Conservation (phyloP, 2,113 vertebrate species). For the Protobothrops mucrosquamatus region DNA sequence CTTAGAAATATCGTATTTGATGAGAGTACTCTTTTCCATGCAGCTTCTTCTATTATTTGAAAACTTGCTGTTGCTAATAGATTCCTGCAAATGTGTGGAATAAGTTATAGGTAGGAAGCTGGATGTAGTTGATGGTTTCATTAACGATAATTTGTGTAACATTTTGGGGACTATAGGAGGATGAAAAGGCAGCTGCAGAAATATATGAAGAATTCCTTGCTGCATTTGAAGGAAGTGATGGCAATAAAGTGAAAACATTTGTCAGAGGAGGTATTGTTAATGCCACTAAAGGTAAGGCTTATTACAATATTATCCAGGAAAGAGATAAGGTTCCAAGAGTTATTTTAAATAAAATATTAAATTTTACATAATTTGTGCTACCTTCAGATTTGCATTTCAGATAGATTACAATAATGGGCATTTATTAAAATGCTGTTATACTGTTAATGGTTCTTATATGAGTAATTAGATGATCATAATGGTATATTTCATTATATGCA, state of each 20-base stretch:
- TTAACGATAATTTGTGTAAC: constrained; percentile 48
- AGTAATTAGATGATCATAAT: neutral
- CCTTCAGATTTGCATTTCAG: neutral
- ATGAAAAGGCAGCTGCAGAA: constrained; percentile 96
- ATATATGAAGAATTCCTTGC: constrained; percentile 99
- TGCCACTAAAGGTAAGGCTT: constrained; percentile 86
- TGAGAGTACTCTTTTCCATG: neutral
- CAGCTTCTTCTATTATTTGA: neutral
- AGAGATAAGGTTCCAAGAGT: neutral
- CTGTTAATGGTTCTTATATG: neutral
- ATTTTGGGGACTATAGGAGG: constrained; percentile 78
- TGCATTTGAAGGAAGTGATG: constrained; percentile 95
- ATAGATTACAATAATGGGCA: neutral
- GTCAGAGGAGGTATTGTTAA: constrained; percentile 97
- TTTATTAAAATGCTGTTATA: neutral
- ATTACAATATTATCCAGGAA: neutral
- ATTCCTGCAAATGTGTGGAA: neutral
- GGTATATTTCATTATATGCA: neutral
- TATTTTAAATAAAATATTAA: neutral
- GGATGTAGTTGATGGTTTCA: neutral
- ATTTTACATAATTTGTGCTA: neutral
- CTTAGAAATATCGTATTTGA: neutral
- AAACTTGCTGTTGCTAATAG: neutral
- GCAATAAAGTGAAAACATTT: constrained; percentile 95
- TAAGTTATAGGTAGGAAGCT: neutral